Evolutionary conservation across 35 echinoderm and acorn worm genomes (phyloP).

Genomic region (Eucidaris tribuloides): DNA sequence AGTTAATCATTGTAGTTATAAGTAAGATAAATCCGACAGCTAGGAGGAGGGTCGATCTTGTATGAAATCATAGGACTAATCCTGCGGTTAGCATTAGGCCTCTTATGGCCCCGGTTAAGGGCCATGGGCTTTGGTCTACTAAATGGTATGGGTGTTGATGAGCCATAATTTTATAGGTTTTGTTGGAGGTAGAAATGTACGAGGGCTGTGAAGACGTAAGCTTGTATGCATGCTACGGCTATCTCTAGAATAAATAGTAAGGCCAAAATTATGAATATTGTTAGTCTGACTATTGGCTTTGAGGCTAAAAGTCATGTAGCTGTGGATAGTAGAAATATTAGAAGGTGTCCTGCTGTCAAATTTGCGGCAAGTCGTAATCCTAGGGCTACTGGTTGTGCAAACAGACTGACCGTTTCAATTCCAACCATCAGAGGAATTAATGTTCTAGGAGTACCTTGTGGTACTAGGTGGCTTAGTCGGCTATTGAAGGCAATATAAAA

Average conservation of each 20-base stretch:
- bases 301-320: constrained; percentile 17
- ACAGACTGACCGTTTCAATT: constrained; percentile 58
- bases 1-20: constrained; percentile 16
- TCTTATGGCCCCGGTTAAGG: constrained; percentile 47
- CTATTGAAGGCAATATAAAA: constrained; percentile 39
- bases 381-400: constrained; percentile 59
- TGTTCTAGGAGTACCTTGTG: constrained; percentile 44
- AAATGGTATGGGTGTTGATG: constrained; percentile 81
- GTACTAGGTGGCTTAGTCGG: constrained; percentile 51
- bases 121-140: constrained; percentile 78
- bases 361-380: constrained; percentile 62
- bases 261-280: constrained; percentile 24
- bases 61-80: constrained; percentile 58
- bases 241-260: constrained; percentile 65
- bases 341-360: constrained; percentile 57
- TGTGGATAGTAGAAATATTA: constrained; percentile 33
- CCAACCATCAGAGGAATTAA: constrained; percentile 58
- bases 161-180: constrained; percentile 57
- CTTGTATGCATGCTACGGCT: constrained; percentile 69
- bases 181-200: constrained; percentile 41
- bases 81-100: constrained; percentile 57
- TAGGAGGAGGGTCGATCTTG: not conserved
- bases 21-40: not conserved
- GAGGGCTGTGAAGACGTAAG: constrained; percentile 55
- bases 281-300: not conserved